Evolutionary conservation across 2,888 invertebrate species (phyloP), one percentile per base, ranked within the genome.

Genomic region (Lingula anatina): DNA sequence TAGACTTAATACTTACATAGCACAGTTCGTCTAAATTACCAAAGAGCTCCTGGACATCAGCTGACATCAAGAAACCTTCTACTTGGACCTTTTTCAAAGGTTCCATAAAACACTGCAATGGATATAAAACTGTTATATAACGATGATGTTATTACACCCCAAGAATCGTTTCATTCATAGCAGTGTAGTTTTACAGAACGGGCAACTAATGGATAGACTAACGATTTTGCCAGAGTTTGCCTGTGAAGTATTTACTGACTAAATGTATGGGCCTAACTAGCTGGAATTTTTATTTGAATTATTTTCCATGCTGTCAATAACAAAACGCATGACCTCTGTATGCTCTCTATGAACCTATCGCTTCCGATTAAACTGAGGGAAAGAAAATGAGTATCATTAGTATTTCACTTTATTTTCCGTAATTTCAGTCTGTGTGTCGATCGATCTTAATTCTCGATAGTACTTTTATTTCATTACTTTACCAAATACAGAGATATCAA

Each of bases 21-120:
- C 82, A 83, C 2, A 83, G 75, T 64, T 83, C 83, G 61, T 83
- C 83, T 57, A 83, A 67, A 64, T 84, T 84, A 18, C 83, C 83
- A 65, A 84, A 84, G 5, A 84, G 76, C 35, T 84, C 78, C 62
- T 82, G 81, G 2, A 84, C 84, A 61, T 84, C 84, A 7, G 83
- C 82, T 61, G 81, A 82, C 81, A 84, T 82, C 12, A 83, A 78
- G 64, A 80, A 82, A 12, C 83, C 84, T 64, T 84, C 84, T 9
- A 84, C 84, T 67, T 84, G 84, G 28, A 83, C 80, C 61, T 82
- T 81, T 71, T 84, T 84, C 64, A 84, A 62, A 1, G 84, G 84
- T 62, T 84, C 83, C 79, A 84, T 81, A 68, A 83, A 84, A 53
- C 83, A 83, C 81, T 83, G 65, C 12, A 70, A 57, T 54, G n/a